Base-by-base conservation (phyloP, 2,888 invertebrate species). In the Laothoe populi region DNA sequence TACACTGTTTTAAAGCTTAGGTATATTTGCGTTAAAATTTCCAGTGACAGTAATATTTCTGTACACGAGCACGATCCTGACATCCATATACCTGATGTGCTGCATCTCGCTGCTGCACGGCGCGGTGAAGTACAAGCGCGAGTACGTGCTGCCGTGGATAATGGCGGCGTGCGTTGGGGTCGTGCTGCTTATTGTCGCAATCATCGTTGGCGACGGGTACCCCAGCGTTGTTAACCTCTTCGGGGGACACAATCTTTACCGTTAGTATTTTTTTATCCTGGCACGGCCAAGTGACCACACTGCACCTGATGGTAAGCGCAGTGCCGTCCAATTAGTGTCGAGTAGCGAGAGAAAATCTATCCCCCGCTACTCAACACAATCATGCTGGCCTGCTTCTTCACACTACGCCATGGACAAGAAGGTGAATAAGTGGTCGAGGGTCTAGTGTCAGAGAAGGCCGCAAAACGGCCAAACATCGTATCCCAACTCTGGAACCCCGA, bases 31-130 rank as follows among this genome's bases (percentile, higher is more conserved):
- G 4, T n/a, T n/a, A n/a, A n/a, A 23, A 46, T 21, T 73, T 85
- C 57, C 85, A 93, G 93, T 87, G 67, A 91, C 92, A 16, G 93
- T 92, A 59, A 86, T 92, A 74, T 82, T 92, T 69, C 76, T 93
- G 31, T 92, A 92, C 72, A 87, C 90, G 16, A 88, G 90, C 73
- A 91, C 92, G 60, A 86, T 91, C 60, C 77, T 91, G 63, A 90
- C 88, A 4, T 83, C 89, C 4, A 82, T 93, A 64, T 93, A 93
- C 71, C 80, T 93, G 71, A 84, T 92, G 84, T 89, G 90, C 78
- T 92, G 91, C 68, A 86, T 93, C 66, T 89, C 88, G 5, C 77
- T 93, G 57, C 83, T 93, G 23, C 88, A 92, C 76, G 93, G 93
- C 42, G 93, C 93, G 1, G 85, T 93, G 13, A 87, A 87, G 70